These are phyloP conservation scores for Pheosia gnoma DNA, from an alignment of 2,888 invertebrate species.

Conservation along the genomic window DNA sequence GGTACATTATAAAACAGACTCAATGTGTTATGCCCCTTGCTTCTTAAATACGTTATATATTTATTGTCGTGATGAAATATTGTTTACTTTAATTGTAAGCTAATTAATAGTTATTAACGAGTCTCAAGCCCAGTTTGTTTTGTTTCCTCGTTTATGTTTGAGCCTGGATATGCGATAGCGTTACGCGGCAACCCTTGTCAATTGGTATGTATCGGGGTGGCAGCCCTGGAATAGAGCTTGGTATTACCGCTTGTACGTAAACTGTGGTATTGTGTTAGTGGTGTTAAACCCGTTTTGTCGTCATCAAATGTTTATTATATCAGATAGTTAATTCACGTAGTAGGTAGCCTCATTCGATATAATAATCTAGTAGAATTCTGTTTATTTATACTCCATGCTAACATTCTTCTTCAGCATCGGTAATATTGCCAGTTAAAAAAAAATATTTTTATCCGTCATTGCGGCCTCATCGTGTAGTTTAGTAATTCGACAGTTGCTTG, in stretches of 20 bases:
- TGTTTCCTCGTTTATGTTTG: conserved; percentile 58
- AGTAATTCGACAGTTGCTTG: no score
- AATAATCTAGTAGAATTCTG: no score
- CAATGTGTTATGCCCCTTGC: not conserved
- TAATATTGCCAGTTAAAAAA: no score
- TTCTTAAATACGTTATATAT: not conserved
- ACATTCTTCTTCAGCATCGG: no score
- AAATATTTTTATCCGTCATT: no score
- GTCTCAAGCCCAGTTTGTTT: conserved; percentile 47
- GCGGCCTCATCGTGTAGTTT: no score
- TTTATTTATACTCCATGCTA: no score
- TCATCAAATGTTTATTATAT: no score
- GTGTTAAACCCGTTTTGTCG: not conserved
- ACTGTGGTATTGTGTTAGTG: not conserved
- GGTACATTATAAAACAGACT: not conserved
- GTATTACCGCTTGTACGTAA: not conserved
- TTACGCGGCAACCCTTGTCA: conserved; percentile 49
- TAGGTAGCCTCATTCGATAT: no score
- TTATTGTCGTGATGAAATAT: not conserved
- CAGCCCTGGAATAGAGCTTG: conserved; percentile 10
- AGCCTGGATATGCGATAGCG: conserved; percentile 64
- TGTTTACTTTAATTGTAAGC: not conserved
- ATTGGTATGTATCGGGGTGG: conserved; percentile 60
- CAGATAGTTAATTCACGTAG: not conserved
- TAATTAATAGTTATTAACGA: conserved; percentile 8